Evolutionary conservation across 2,888 invertebrate genomes (phyloP).

Genomic region (Reticulitermes lucifugus): DNA sequence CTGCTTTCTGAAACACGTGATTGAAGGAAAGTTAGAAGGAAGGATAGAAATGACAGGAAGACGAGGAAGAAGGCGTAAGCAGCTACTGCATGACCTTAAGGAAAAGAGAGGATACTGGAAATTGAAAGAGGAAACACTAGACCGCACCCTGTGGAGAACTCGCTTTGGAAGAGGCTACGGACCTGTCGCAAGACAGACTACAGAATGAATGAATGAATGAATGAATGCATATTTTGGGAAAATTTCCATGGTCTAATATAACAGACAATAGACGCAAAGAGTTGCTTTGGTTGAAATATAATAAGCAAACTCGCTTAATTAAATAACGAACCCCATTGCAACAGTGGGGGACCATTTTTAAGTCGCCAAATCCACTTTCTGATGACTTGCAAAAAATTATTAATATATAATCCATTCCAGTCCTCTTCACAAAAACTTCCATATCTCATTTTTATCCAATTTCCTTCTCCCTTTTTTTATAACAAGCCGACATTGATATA

Average conservation of each 20-base stretch:
- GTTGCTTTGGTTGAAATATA: background rate
- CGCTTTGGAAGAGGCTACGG: no score
- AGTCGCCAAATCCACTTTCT: background rate
- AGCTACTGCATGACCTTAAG: no score
- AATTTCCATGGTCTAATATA: background rate
- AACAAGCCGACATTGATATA: background rate
- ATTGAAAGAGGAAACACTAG: no score
- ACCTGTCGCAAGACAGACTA: no score
- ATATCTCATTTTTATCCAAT: slow-evolving; percentile 27
- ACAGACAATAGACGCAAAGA: background rate
- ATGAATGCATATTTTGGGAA: background rate
- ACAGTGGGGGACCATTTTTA: background rate
- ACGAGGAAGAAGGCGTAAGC: no score
- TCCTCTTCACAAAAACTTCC: background rate
- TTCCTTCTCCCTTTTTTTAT: background rate
- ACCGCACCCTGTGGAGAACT: no score
- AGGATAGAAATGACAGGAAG: no score
- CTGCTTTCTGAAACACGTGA: no score
- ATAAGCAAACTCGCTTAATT: background rate
- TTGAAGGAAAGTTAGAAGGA: no score
- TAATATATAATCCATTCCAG: slow-evolving; percentile 27
- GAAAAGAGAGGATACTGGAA: no score
- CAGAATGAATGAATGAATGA: no score
- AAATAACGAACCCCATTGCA: slow-evolving; percentile 10
- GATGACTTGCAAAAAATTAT: slow-evolving; percentile 29